These are phyloP conservation scores for Eulemur mongoz DNA, from an alignment of 2,797 vertebrate species.

Conservation along the genomic window DNA sequence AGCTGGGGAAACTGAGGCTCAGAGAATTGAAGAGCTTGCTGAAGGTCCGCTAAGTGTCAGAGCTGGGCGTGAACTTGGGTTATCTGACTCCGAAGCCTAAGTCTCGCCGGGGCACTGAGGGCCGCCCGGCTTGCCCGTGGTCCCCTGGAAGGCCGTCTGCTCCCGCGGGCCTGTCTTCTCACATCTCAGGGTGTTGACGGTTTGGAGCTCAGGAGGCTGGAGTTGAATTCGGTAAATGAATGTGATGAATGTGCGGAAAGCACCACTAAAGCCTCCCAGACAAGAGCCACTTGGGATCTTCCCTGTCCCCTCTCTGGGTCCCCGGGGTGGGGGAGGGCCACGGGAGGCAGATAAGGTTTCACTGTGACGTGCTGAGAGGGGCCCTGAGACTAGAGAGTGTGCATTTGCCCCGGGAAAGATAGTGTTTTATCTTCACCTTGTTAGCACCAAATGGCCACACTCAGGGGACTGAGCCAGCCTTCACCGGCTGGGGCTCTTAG, in stretches of 20 bases:
- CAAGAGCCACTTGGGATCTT: neutral
- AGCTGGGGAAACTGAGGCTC: neutral
- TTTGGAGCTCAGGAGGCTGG: neutral
- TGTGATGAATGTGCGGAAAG: neutral
- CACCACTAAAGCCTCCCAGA: slow-evolving; percentile 20
- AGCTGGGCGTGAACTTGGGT: neutral
- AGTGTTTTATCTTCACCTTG: slow-evolving; percentile 42
- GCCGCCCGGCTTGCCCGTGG: rapidly evolving
- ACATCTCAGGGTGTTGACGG: neutral
- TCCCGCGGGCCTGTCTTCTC: neutral
- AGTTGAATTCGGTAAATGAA: neutral
- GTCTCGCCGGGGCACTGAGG: neutral
- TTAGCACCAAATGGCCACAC: neutral
- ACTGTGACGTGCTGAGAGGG: neutral
- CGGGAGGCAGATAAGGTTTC: slow-evolving; percentile 63
- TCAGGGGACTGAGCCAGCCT: neutral
- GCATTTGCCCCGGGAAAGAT: slow-evolving; percentile 1
- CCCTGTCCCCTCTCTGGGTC: too few relatives aligned
- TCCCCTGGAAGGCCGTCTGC: rapidly evolving
- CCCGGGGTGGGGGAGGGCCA: neutral
- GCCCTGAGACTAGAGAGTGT: neutral
- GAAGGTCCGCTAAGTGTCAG: neutral
- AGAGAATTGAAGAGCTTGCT: neutral
- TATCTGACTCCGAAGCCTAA: neutral
- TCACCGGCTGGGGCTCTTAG: neutral